Evolutionary conservation across 2,113 vertebrate genomes (phyloP), one percentile per base, ranked within the genome.

Genomic region (Ceratotherium simum): DNA sequence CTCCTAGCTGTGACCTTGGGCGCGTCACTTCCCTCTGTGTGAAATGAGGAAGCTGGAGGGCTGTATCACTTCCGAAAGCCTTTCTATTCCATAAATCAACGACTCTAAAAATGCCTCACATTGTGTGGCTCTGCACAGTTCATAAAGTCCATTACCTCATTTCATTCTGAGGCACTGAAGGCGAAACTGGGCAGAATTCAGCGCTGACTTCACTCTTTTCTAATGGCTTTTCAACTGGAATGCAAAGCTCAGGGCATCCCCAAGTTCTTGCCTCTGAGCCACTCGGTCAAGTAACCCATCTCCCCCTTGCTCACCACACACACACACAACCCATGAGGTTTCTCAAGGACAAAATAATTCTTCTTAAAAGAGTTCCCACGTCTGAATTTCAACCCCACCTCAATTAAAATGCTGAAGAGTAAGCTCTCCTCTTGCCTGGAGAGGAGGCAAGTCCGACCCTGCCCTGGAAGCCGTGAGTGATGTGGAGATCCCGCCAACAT

Each of bases 91-190:
- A 94, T 97, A 96, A 97, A 96, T 97, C 97, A 98, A 64, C 11
- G 42, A 79, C 78, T 97, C 95, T 95, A 95, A 95, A 97, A 95
- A 95, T 62, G 76, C 39, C 54, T 95, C 80, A 48, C 84, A 95
- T 96, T 96, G 83, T 90, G 65, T 73, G 97, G 96, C 75, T 97
- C 95, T 98, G 97, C 98, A 98, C 94, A 97, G 95, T 69, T 96
- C 97, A 98, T 98, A 98, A 98, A 96, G 80, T 84, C 95, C 97
- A 97, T 98, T 96, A 97, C 94, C 87, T 97, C 95, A 96, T 97
- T 97, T 96, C 92, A 90, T 78, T 93, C 73, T 90, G 87, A 75
- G 72, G 90, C 87, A 84, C 65, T 7, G 39, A 96, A 92, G 92
- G 60, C 75, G 91, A 94, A 91, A 97, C 92, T 96, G 96, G 95